Evolutionary conservation across 2,113 vertebrate genomes (phyloP), one percentile per base, ranked within the genome.

Genomic region (Halcyon senegalensis): DNA sequence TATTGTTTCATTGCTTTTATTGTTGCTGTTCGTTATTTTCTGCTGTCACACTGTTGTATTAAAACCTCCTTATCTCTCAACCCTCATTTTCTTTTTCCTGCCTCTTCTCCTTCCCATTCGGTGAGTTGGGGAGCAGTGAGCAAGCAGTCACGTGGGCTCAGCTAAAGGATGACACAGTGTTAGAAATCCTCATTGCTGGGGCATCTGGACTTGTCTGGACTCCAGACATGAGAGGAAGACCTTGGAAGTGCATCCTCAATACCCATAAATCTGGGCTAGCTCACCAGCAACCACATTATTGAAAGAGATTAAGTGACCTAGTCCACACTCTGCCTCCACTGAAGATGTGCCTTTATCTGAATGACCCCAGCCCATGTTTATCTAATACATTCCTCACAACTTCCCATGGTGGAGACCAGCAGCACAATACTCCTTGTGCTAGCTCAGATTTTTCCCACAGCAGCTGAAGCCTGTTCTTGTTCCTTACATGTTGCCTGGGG

Each of bases 181-280:
- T 24, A 43, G 48, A 74, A 70, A 58, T 51, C 23, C 39, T 77
- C 2, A 0, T 25, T 83, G 28, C n/a, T 84, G 30, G 13, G 5
- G 9, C 18, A 72, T n/a, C 9, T 56, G 24, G 37, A 43, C 20
- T 74, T 48, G 7, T 53, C 50, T 44, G 37, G 23, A 81, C 8
- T 6, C 16, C 24, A 58, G 1, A 4, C 0, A 0, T 25, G 15
- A 88, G 1, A 2, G 5, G 6, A 93, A 63, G 17, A 39, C 28
- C 35, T 83, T 25, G 24, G 20, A 55, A 66, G 8, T 10, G 7
- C 27, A 84, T 10, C 27, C 50, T 66, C 58, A 60, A 23, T 43
- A 51, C 19, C 19, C 15, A 51, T 25, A 4, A 68, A 39, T 14
- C 19, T 48, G 7, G 14, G 37, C 9, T 70, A 67, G 13, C 18